A percentile compares a stretch with the other conserved stretches of the same genome.
Evolutionary conservation across 1,140 invertebrate genomes (phyloP).

Genomic region (Drosophila sucinea): DNA sequence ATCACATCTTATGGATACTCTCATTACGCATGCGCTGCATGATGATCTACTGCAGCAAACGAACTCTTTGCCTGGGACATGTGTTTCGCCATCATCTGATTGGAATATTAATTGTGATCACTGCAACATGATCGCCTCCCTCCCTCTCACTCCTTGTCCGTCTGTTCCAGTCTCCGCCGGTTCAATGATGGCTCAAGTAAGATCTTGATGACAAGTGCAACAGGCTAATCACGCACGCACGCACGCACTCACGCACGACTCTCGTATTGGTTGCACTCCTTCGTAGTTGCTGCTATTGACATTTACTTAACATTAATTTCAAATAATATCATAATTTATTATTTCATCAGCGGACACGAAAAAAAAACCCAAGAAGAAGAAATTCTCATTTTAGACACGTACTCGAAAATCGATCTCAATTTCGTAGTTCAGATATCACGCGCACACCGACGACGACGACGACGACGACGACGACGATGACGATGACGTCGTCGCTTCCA

Average conservation of each 20-base stretch:
- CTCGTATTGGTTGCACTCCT: background rate
- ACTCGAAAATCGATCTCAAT: constrained; percentile 75
- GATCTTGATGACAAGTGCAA: constrained; percentile 60
- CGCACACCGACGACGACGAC: constrained; percentile 36
- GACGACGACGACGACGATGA: background rate
- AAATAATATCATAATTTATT: constrained; percentile 80
- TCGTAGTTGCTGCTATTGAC: constrained; percentile 49
- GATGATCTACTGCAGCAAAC: constrained; percentile 28
- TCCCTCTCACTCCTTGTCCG: background rate
- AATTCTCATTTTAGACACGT: constrained; percentile 65
- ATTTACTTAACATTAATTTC: constrained; percentile 71
- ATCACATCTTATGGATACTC: constrained; percentile 3
- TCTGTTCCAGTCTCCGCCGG: constrained; percentile 11
- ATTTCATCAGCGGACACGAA: constrained; percentile 41
- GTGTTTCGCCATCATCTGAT: constrained; percentile 64
- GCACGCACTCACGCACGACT: background rate
- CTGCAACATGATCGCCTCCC: constrained; percentile 29
- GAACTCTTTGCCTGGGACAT: constrained; percentile 50
- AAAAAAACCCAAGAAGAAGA: background rate
- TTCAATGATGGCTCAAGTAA: constrained; percentile 17
- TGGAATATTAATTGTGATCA: constrained; percentile 73
- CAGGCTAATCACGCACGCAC: constrained; percentile 46
- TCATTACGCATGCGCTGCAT: constrained; percentile 68
- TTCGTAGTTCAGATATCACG: constrained; percentile 81
- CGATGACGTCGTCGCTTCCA: background rate